These are phyloP conservation scores for Volucella zonaria DNA, from an alignment of 2,888 invertebrate genomes.

Conservation along the genomic window DNA sequence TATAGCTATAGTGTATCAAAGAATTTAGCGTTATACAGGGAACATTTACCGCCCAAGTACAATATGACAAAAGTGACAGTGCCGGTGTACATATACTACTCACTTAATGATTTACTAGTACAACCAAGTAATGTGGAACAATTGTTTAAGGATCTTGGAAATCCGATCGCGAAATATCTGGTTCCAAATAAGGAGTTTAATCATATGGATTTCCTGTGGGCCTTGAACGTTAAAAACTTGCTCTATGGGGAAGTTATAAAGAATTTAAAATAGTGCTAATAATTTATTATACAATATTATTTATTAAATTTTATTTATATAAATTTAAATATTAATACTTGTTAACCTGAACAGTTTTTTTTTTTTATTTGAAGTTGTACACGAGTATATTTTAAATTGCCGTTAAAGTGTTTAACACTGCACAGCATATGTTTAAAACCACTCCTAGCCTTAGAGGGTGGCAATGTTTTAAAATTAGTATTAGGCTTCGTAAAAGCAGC, in stretches of 20 bases:
- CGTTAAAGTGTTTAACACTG: no score
- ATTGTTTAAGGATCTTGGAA: constrained; percentile 79
- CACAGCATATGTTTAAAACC: no score
- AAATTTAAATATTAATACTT: no score
- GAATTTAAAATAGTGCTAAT: constrained; percentile 22
- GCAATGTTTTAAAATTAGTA: no score
- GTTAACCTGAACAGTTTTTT: no score
- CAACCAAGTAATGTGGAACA: constrained; percentile 81
- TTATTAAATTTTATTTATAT: no score
- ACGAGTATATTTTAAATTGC: no score
- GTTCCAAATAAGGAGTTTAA: constrained; percentile 84
- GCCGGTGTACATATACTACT: constrained; percentile 84
- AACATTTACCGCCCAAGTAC: constrained; percentile 83
- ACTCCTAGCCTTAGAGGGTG: no score
- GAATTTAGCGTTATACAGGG: constrained; percentile 84
- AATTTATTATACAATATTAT: no score
- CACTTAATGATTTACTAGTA: constrained; percentile 85
- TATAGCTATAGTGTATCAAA: constrained; percentile 84
- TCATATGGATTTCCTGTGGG: constrained; percentile 88
- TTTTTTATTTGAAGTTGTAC: no score
- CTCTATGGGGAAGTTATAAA: constrained; percentile 82
- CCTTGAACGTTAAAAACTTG: constrained; percentile 83
- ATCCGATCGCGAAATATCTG: constrained; percentile 82
- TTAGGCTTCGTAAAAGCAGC: no score
- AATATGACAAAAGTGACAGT: constrained; percentile 83